Percentiles rank a stretch among this genome's conserved stretches.
phyloP scores from a whole-genome alignment of 2,888 invertebrate species.

The Tenodera sinensis region DNA sequence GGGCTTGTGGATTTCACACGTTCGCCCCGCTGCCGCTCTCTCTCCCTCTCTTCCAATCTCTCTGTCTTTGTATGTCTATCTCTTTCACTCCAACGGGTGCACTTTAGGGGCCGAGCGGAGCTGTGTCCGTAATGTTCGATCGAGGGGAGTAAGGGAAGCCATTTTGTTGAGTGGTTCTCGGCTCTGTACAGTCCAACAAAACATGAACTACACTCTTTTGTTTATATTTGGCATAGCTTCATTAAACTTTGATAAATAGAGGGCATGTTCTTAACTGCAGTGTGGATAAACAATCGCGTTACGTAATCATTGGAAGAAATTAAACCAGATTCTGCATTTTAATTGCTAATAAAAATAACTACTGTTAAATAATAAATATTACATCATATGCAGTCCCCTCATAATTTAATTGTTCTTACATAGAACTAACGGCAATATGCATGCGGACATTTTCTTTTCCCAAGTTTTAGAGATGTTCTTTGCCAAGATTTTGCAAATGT shows the following conservation, averaged over 20 bases:
- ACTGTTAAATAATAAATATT: too few relatives aligned
- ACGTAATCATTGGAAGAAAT: too few relatives aligned
- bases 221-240: neutral
- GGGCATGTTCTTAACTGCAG: neutral
- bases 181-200: constrained; percentile 10
- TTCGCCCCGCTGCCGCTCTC: neutral
- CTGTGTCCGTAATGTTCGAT: constrained; percentile 15
- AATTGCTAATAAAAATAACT: too few relatives aligned
- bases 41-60: neutral
- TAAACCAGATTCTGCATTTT: too few relatives aligned
- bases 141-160: constrained; percentile 28
- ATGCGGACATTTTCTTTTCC: too few relatives aligned
- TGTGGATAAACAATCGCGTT: neutral
- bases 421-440: too few relatives aligned
- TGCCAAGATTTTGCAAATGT: too few relatives aligned
- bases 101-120: neutral
- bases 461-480: too few relatives aligned
- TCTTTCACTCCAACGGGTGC: neutral
- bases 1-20: neutral
- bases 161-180: constrained; percentile 31
- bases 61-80: neutral
- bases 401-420: too few relatives aligned
- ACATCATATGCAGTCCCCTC: too few relatives aligned
- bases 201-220: neutral
- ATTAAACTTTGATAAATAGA: neutral